Percentiles rank a stretch among this genome's conserved stretches.
phyloP scores from a whole-genome alignment of 2,797 vertebrate species.

The Smutsia gigantea region DNA sequence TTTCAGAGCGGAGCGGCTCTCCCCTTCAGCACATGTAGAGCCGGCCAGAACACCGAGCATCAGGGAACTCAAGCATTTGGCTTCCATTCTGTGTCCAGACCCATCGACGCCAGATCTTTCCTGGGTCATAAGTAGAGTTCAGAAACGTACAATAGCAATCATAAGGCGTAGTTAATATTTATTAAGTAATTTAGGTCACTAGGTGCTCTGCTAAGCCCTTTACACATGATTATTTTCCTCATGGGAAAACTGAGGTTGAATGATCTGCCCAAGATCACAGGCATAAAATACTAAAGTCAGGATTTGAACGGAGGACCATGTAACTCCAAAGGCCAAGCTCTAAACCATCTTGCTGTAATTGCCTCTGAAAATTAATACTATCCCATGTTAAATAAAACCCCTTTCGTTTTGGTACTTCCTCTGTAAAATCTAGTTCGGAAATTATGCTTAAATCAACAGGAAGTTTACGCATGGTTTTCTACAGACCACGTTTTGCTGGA shows the following conservation, averaged over 20 bases:
- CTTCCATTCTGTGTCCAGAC: not conserved
- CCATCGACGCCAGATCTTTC: not conserved
- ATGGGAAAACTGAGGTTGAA: not conserved
- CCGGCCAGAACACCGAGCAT: not conserved
- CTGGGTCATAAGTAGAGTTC: not conserved
- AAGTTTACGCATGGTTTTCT: not conserved
- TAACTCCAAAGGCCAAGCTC: not conserved
- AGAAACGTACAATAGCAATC: not conserved
- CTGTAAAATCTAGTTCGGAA: not conserved
- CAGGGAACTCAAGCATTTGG: not conserved
- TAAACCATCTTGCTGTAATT: not conserved
- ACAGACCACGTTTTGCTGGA: not conserved
- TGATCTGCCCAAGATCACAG: not conserved
- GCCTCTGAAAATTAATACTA: not conserved
- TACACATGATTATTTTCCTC: not conserved
- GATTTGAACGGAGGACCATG: not conserved
- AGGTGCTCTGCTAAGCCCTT: not conserved
- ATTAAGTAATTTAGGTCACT: not conserved
- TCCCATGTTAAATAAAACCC: not conserved
- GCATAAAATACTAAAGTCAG: not conserved
- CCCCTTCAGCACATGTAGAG: not conserved
- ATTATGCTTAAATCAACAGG: conserved; percentile 26
- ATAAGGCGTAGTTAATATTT: not conserved
- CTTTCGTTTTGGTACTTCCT: not conserved
- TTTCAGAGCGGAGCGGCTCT: not conserved